These are phyloP conservation scores for Polietes domitor DNA, from an alignment of 2,888 invertebrate species.

Conservation along the genomic window DNA sequence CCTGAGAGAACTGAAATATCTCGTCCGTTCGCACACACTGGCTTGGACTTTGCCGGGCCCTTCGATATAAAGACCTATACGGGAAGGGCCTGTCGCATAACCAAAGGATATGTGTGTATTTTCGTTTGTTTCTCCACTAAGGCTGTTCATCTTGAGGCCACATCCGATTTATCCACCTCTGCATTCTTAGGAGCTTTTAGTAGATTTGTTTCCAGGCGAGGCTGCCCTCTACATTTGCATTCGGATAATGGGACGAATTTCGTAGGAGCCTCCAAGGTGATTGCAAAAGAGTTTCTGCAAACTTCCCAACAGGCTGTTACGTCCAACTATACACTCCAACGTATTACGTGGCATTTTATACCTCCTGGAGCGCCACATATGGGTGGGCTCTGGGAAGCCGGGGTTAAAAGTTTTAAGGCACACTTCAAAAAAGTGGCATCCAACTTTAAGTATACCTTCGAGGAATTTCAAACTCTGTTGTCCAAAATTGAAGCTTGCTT, in stretches of 20 bases:
- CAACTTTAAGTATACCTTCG: neutral
- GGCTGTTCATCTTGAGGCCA: constrained; percentile 27
- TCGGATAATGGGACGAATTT: constrained; percentile 23
- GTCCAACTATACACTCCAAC: no score
- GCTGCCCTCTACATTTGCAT: neutral
- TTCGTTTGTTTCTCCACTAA: constrained; percentile 35
- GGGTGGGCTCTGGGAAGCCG: no score
- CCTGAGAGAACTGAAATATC: no score
- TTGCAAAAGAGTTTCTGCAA: no score
- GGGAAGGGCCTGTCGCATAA: neutral
- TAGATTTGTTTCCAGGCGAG: neutral
- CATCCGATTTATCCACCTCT: neutral
- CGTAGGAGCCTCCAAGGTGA: neutral
- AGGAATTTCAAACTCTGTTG: neutral
- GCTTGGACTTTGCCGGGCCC: neutral
- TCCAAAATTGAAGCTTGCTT: neutral
- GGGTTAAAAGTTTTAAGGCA: no score
- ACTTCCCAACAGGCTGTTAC: no score
- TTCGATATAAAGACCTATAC: neutral
- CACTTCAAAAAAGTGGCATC: neutral
- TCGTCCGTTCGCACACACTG: no score
- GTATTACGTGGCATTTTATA: no score
- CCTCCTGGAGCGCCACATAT: no score
- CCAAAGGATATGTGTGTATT: constrained; percentile 28
- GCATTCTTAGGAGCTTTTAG: constrained; percentile 25